Base-by-base conservation (phyloP, 1,140 invertebrate genomes). In the Dufourea novaeangliae region DNA sequence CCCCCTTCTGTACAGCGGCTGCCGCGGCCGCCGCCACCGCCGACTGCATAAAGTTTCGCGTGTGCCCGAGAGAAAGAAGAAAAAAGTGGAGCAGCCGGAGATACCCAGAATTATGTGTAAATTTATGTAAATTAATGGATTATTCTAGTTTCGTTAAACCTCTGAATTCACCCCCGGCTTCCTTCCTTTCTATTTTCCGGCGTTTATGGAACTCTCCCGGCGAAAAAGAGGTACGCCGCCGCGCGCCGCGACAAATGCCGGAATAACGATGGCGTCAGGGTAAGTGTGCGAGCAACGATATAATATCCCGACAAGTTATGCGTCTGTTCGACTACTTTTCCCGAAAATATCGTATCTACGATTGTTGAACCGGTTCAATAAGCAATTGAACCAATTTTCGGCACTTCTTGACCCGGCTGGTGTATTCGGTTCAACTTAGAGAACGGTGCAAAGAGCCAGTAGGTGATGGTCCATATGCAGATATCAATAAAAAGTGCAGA, bases 81-180 rank as follows among this genome's bases (percentile, higher is more conserved):
- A 32, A 52, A 25, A n/a, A 29, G 20, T 12, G 61, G 22, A 29
- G 11, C 11, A 14, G 32, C 44, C 61, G 61, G 71, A 66, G 71
- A 57, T 68, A 57, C 63, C n/a, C 37, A 57, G 63, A 75, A 75
- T 75, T 75, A 75, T 75, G 72, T 75, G 72, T 57, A 75, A 74
- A 74, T 74, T 66, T 67, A 74, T 74, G 72, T 44, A 75, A 75
- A 75, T 75, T 75, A 75, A 75, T 75, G 73, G 64, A 75, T 75
- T 75, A 75, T 75, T 75, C 73, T 75, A 75, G 73, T 75, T 75
- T 75, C 64, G 73, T 75, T 75, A 75, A 75, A 75, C 73, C 73
- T 44, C 52, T 57, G 64, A 68, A 75, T 75, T 75, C 73, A 44
- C 25, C 27, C 61, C 27, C 11, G 37, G n/a, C 34, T 39, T 62